Conservation (phyloP, 2,888 invertebrate genomes). For the Drosophila neonasuta region DNA sequence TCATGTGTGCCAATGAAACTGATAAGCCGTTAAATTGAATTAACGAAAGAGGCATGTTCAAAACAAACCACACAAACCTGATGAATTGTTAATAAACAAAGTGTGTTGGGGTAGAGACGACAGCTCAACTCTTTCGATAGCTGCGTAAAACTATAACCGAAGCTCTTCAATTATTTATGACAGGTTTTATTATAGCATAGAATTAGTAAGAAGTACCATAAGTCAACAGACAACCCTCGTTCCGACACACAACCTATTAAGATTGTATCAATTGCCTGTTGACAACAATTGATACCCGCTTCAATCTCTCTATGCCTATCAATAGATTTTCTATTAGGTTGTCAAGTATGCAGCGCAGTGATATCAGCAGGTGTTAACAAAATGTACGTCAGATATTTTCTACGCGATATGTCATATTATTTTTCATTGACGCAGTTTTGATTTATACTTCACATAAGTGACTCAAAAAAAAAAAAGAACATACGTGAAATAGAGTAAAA, state of each 20-base stretch:
- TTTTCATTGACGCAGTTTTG: conserved; percentile 32
- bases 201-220: no score
- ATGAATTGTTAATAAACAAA: conserved; percentile 26
- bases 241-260: neutral
- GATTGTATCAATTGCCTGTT: conserved; percentile 21
- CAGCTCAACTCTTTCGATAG: neutral
- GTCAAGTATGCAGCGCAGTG: neutral
- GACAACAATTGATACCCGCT: conserved; percentile 18
- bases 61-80: conserved; percentile 8
- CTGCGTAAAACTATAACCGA: neutral
- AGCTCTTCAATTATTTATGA: neutral
- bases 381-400: neutral
- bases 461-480: neutral
- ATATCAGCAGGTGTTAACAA: conserved; percentile 3
- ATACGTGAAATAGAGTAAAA: conserved; percentile 18
- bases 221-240: neutral
- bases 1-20: conserved; percentile 13
- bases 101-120: neutral
- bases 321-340: neutral
- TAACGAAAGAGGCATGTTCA: conserved; percentile 12
- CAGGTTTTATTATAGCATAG: neutral
- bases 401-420: conserved; percentile 28
- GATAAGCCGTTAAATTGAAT: conserved; percentile 36
- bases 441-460: conserved; percentile 49
- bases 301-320: conserved; percentile 19